Evolutionary conservation across 2,113 vertebrate species (phyloP).

Genomic region (Phalacrocorax aristotelis): DNA sequence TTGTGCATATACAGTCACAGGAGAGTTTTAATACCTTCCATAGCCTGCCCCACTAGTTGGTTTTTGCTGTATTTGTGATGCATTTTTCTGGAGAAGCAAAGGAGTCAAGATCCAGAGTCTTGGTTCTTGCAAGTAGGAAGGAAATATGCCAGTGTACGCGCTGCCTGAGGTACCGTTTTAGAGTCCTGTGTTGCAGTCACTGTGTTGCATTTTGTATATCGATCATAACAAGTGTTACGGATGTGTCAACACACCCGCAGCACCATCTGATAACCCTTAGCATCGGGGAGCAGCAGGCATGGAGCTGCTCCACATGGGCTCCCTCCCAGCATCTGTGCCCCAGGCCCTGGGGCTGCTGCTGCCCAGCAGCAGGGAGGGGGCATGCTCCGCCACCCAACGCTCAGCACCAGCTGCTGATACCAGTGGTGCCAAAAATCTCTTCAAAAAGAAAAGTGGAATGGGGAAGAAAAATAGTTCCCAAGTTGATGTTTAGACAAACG

Average conservation of each 20-base stretch:
- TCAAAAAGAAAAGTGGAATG: background rate
- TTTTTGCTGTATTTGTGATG: background rate
- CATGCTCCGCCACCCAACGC: background rate
- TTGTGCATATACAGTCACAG: background rate
- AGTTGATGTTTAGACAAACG: background rate
- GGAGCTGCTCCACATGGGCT: fast-evolving
- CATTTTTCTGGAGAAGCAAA: background rate
- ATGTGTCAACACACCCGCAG: fast-evolving
- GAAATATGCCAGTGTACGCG: fast-evolving
- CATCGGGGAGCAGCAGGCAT: background rate
- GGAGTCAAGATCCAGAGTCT: background rate
- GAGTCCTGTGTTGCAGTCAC: background rate
- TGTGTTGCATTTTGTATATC: background rate
- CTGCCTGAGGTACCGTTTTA: background rate
- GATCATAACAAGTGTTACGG: background rate
- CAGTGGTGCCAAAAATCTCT: background rate
- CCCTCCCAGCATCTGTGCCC: background rate
- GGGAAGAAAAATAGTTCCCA: background rate
- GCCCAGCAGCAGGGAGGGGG: background rate
- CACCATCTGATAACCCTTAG: background rate
- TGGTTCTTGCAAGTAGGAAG: background rate
- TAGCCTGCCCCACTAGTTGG: background rate
- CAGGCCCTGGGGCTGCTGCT: background rate
- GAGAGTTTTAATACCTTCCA: background rate
- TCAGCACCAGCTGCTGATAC: background rate